Evolutionary conservation across 1,140 invertebrate genomes (phyloP).

Genomic region (Pseudoatta argentina): DNA sequence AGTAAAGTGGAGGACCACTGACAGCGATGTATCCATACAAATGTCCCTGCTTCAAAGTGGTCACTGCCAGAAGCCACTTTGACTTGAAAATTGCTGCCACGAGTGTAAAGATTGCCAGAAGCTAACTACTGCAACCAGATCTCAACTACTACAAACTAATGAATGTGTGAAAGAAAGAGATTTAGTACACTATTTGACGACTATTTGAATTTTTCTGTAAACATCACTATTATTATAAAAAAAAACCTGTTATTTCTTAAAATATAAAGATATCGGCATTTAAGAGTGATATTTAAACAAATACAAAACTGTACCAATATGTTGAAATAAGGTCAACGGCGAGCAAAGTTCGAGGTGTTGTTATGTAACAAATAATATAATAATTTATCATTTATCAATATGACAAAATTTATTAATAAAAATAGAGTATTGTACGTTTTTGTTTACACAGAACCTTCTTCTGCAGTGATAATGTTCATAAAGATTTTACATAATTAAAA

Average conservation of each 20-base stretch:
- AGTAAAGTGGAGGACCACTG: conserved; percentile 63
- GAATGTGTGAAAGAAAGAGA: neutral
- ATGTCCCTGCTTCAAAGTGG: conserved; percentile 45
- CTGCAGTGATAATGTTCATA: no score
- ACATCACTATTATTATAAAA: neutral
- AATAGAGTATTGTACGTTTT: no score
- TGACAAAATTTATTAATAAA: no score
- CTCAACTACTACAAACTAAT: neutral
- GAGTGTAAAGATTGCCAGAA: neutral
- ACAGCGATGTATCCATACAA: conserved; percentile 56
- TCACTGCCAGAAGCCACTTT: conserved; percentile 45
- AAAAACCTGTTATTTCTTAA: no score
- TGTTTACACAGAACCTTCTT: no score
- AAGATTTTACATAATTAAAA: no score
- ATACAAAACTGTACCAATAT: neutral
- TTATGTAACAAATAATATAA: no score
- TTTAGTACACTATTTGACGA: neutral
- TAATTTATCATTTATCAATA: no score
- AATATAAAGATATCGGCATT: no score
- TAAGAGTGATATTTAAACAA: neutral
- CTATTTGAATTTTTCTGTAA: neutral
- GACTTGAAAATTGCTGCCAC: conserved; percentile 12
- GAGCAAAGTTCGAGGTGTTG: no score
- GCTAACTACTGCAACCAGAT: neutral
- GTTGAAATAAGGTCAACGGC: no score